These are phyloP conservation scores for Solea solea DNA, from an alignment of 2,113 vertebrate species.

Conservation along the genomic window DNA sequence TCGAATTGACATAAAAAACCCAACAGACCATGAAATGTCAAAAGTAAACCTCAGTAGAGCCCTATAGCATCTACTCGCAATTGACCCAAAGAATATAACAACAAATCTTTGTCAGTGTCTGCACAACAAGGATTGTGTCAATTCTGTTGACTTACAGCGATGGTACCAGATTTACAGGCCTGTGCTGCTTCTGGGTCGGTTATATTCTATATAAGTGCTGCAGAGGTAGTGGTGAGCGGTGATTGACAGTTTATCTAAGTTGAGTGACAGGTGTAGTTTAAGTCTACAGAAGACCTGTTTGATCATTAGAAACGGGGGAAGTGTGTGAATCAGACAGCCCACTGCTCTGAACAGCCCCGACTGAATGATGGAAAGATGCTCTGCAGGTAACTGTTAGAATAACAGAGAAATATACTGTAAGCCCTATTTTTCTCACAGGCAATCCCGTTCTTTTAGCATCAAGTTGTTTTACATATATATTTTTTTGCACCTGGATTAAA, in stretches of 20 bases:
- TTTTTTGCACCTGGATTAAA: background rate
- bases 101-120: conserved; percentile 36
- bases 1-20: conserved; percentile 64
- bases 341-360: conserved; percentile 41
- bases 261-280: conserved; percentile 72
- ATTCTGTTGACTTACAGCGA: conserved; percentile 19
- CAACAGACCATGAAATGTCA: conserved; percentile 60
- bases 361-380: conserved; percentile 44
- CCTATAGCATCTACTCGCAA: conserved; percentile 49
- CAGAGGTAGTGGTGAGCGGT: conserved; percentile 45
- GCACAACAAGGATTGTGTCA: conserved; percentile 12
- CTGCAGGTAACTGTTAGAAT: conserved; percentile 39
- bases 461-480: conserved; percentile 39
- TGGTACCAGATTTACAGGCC: conserved; percentile 4
- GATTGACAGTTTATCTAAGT: conserved; percentile 58
- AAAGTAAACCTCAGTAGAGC: conserved; percentile 52
- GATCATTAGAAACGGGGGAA: conserved; percentile 62
- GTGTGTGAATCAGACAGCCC: conserved; percentile 59
- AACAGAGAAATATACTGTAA: conserved; percentile 16
- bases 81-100: conserved; percentile 33
- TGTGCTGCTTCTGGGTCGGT: conserved; percentile 20
- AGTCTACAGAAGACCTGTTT: conserved; percentile 72
- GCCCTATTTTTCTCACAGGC: conserved; percentile 12
- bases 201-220: conserved; percentile 33
- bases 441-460: conserved; percentile 26